Conservation (phyloP, 2,797 vertebrate species). For the Siniperca obscura region DNA sequence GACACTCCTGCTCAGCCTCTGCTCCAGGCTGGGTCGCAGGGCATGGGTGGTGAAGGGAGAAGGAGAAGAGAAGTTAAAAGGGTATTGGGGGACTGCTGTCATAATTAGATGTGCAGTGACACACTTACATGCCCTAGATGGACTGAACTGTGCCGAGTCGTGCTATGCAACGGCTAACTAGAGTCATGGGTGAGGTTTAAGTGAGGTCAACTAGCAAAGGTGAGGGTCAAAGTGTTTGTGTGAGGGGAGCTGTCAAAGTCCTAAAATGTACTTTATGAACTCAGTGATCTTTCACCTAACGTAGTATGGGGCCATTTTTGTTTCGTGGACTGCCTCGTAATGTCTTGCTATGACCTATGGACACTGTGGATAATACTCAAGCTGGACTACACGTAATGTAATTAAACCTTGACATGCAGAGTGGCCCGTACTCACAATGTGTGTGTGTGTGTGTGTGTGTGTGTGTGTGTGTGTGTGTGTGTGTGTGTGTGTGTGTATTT, state of each 20-base stretch:
- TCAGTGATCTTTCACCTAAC: conserved; percentile 9
- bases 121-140: conserved; percentile 65
- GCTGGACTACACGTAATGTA: conserved; percentile 37
- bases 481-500: neutral
- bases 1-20: neutral
- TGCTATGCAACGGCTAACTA: conserved; percentile 20
- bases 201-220: conserved; percentile 58
- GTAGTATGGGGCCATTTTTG: neutral
- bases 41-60: conserved; percentile 11
- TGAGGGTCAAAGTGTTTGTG: conserved; percentile 36
- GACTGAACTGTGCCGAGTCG: conserved; percentile 44
- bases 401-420: conserved; percentile 47
- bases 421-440: neutral
- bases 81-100: conserved; percentile 49
- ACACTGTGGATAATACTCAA: neutral
- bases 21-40: conserved; percentile 40
- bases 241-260: neutral
- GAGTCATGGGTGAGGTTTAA: conserved; percentile 39
- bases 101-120: conserved; percentile 72
- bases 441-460: conserved; percentile 1
- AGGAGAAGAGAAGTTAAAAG: conserved; percentile 30
- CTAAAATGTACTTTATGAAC: conserved; percentile 9
- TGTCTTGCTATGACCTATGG: neutral
- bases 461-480: conserved; percentile 8
- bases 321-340: neutral